These are phyloP conservation scores for Megalurothrips usitatus DNA, from an alignment of 2,888 invertebrate species.

Conservation along the genomic window DNA sequence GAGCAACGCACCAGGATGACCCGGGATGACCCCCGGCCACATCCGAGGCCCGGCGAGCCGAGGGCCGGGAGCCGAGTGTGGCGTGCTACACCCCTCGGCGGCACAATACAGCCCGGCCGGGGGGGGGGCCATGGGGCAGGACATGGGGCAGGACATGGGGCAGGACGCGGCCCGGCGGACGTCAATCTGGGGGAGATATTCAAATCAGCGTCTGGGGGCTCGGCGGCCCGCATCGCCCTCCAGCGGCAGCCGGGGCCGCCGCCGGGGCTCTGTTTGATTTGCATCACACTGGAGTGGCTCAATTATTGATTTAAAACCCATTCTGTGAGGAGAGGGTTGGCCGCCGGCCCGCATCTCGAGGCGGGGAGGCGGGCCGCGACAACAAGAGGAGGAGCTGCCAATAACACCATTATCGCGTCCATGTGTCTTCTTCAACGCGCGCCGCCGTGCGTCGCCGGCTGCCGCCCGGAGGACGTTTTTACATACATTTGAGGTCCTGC, in stretches of 20 bases:
- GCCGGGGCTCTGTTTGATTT: neutral
- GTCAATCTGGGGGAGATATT: neutral
- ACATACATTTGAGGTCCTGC: too few relatives aligned
- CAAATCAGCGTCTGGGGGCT: neutral
- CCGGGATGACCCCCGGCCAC: too few relatives aligned
- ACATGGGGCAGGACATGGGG: too few relatives aligned
- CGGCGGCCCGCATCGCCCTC: neutral
- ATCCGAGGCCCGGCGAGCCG: too few relatives aligned
- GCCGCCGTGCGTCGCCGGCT: too few relatives aligned
- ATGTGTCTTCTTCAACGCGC: too few relatives aligned
- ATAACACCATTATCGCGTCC: neutral
- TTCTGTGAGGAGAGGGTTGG: neutral
- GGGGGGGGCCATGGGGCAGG: too few relatives aligned
- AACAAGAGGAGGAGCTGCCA: neutral
- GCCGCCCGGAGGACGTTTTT: too few relatives aligned
- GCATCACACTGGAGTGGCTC: neutral
- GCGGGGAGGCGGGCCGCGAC: neutral
- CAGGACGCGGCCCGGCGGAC: neutral
- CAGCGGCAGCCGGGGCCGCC: neutral
- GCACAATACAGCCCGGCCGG: neutral
- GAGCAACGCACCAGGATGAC: too few relatives aligned
- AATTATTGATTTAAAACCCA: neutral
- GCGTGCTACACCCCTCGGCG: neutral
- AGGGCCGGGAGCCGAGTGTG: neutral
- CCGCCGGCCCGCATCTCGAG: neutral